A percentile compares a stretch with the other conserved stretches of the same genome.
Conservation (phyloP, 2,113 vertebrate genomes). For the Felis chaus region DNA sequence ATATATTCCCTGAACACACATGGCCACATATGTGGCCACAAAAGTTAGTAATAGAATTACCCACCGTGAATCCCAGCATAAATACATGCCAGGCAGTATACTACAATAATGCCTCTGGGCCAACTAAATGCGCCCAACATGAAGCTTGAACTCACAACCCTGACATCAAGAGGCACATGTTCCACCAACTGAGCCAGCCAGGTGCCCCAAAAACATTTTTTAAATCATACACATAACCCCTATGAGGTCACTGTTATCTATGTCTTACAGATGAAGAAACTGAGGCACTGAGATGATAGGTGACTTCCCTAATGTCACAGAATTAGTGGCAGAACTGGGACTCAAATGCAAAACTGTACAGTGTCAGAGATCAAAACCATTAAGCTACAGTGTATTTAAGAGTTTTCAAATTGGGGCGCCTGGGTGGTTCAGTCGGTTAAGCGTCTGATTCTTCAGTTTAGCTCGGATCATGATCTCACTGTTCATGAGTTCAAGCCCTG, state of each 20-base stretch:
- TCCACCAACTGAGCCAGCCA: too few relatives aligned
- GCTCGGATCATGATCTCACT: neutral
- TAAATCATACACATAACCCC: neutral
- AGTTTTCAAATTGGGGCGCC: neutral
- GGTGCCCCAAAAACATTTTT: neutral
- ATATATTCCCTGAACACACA: neutral
- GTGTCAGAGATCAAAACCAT: neutral
- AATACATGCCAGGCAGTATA: neutral
- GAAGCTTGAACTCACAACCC: too few relatives aligned
- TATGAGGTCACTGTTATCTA: neutral
- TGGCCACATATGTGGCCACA: neutral
- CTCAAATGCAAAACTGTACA: neutral
- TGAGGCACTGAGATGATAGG: neutral
- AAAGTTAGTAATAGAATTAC: neutral
- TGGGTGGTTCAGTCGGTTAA: neutral
- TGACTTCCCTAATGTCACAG: neutral
- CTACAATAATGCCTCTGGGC: too few relatives aligned
- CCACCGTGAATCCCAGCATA: neutral
- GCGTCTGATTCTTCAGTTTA: neutral
- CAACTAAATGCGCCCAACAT: too few relatives aligned
- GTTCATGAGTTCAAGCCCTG: neutral
- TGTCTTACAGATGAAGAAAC: neutral
- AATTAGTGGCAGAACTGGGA: neutral
- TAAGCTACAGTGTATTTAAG: neutral
- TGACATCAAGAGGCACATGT: too few relatives aligned